phyloP scores from a whole-genome alignment of 2,113 vertebrate genomes.

The Catharus fuscescens region DNA sequence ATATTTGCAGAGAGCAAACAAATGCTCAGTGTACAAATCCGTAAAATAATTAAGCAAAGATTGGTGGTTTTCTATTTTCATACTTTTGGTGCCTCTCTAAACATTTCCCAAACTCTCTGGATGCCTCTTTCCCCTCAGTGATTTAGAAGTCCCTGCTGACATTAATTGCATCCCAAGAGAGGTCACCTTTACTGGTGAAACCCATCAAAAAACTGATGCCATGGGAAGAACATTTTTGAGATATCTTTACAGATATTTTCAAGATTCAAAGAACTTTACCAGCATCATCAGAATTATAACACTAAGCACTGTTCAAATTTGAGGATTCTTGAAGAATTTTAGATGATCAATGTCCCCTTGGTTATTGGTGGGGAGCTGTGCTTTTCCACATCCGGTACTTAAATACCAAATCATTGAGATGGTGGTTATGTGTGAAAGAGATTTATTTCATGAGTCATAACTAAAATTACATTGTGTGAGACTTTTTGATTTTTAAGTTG shows the following conservation, averaged over 20 bases:
- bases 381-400: background rate
- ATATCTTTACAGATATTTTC: background rate
- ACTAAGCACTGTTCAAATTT: background rate
- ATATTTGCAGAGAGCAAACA: conserved; percentile 29
- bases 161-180: background rate
- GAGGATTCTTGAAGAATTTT: background rate
- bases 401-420: background rate
- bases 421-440: background rate
- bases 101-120: background rate
- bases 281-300: background rate
- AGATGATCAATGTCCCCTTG: background rate
- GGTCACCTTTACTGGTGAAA: background rate
- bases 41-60: conserved; percentile 18
- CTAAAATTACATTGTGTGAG: background rate
- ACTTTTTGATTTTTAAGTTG: background rate
- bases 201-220: background rate
- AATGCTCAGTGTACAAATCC: background rate
- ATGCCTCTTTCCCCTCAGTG: background rate
- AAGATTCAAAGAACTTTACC: background rate
- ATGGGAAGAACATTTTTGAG: background rate
- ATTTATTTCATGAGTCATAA: background rate
- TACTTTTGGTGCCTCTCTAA: background rate
- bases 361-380: background rate
- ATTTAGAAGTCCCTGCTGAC: background rate
- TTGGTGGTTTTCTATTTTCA: background rate